Conservation (phyloP, 2,113 vertebrate genomes). For the Cercocebus atys region DNA sequence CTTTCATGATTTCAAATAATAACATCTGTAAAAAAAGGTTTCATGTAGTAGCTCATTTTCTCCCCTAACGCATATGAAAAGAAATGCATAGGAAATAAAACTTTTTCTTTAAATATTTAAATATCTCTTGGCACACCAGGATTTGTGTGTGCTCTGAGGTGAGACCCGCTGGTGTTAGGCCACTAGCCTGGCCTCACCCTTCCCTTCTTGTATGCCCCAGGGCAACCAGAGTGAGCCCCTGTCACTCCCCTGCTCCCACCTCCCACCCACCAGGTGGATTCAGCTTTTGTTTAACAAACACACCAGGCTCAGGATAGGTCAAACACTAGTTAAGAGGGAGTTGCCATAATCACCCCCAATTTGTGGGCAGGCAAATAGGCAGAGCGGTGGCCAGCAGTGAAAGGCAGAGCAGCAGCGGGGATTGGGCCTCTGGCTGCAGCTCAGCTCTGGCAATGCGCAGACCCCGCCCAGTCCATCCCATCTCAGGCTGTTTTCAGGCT, state of each 20-base stretch:
- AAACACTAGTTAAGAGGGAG: not conserved
- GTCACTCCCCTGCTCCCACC: not conserved
- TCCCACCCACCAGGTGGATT: not conserved
- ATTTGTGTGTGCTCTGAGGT: not conserved
- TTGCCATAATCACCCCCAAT: not conserved
- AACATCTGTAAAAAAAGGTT: not conserved
- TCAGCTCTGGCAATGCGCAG: not conserved
- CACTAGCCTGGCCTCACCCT: not conserved
- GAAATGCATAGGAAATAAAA: not conserved
- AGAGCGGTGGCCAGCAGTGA: not conserved
- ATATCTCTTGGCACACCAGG: not conserved
- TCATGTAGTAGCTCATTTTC: not conserved
- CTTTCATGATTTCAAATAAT: not conserved
- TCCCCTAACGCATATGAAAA: not conserved
- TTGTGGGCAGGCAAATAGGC: not conserved
- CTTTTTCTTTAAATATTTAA: not conserved
- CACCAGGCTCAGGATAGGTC: not conserved
- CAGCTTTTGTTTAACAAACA: not conserved
- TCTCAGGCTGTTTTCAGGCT: not conserved
- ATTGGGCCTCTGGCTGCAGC: not conserved
- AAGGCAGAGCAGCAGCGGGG: not conserved
- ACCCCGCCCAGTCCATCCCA: not conserved
- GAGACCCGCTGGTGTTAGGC: not conserved
- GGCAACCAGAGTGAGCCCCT: not conserved
- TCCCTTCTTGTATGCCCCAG: not conserved